Conservation (phyloP, 2,888 invertebrate genomes). For the Heteromyza rotundicornis region DNA sequence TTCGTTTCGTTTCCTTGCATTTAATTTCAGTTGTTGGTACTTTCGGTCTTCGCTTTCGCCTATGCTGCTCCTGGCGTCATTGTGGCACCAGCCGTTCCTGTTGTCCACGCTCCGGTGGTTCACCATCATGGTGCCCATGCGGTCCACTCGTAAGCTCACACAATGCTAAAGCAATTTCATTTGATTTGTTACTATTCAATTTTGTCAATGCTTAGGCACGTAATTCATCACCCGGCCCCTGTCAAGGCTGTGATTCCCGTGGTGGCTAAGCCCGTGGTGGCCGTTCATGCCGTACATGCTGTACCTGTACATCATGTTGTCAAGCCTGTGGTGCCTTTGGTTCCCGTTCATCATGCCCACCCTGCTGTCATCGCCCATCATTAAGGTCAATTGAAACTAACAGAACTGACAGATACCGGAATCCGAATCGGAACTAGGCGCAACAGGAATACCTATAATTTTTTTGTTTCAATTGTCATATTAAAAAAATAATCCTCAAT, state of each 20-base stretch:
- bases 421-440: too few species aligned
- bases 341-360: constrained; percentile 58
- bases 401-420: too few species aligned
- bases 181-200: too few species aligned
- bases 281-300: constrained; percentile 44
- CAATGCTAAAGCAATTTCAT: background rate
- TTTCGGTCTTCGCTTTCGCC: constrained; percentile 48
- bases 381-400: too few species aligned
- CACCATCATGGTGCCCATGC: constrained; percentile 53
- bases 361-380: constrained; percentile 57
- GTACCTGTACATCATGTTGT: too few species aligned
- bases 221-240: constrained; percentile 61
- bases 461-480: too few species aligned
- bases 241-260: constrained; percentile 52
- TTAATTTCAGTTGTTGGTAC: constrained; percentile 51
- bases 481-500: too few species aligned
- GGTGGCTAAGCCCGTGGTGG: constrained; percentile 50
- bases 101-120: constrained; percentile 45
- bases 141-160: constrained; percentile 50
- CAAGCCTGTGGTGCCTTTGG: constrained; percentile 40
- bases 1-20: too few species aligned
- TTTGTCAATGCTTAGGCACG: constrained; percentile 43
- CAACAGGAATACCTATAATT: too few species aligned
- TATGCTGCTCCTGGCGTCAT: constrained; percentile 58
- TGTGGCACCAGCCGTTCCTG: constrained; percentile 50